Base-by-base conservation (phyloP, 2,888 invertebrate species). In the Xylophagus ater region DNA sequence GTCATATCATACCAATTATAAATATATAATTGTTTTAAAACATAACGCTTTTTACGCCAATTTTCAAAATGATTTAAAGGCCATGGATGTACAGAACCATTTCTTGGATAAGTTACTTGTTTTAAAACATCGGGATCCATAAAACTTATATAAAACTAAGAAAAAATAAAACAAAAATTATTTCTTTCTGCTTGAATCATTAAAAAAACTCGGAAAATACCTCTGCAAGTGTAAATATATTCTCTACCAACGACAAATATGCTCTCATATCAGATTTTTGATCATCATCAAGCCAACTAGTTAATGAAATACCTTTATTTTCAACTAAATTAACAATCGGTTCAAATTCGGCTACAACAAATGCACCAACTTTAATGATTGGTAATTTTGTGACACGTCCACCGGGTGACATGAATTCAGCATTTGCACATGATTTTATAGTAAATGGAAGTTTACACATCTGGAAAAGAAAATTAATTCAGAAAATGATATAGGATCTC, bases 381-480 rank as follows among this genome's bases (percentile, higher is more conserved):
- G 97, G 97, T 1, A 97, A 80, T 50, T 82, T 66, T 3, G 65
- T 65, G 56, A 60, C 59, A 3, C 59, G 77, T 1, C 90, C 90
- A 4, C 89, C 84, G 0, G 96, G 96, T 0, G 96, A 94, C 88
- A 97, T 96, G 57, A 84, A 85, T 57, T 96, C 93, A 0, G 96
- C 94, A 68, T 98, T 98, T 53, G 81, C 76, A 46, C 83, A 71
- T 52, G 82, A 80, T 49, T 87, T 84, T 4, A 90, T 76, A 51
- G 76, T 72, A 59, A 82, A 93, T 0, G 82, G 78, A 1, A 97
- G 70, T 39, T 80, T 77, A 57, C 88, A 88, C 87, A 97, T 94
- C 69, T 70, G 56, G 1, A 49, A 40, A 1, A 50, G 37, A 14
- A 23, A 37, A 23, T 26, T 24, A 30, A 10, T 25, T 23, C 18